Base-by-base conservation (phyloP, 1,140 invertebrate species). In the Hylaeus volcanicus region DNA sequence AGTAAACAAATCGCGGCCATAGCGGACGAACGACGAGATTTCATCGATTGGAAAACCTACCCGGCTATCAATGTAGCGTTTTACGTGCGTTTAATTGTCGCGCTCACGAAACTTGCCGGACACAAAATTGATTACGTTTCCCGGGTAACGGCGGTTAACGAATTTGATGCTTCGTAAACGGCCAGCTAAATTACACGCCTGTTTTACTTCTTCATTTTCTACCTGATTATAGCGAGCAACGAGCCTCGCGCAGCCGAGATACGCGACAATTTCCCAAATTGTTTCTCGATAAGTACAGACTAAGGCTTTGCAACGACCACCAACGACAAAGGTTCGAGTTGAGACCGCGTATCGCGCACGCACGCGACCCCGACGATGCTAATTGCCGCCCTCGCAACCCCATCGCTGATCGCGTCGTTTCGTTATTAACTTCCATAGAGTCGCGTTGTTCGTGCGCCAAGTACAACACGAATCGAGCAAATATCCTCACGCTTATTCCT, bases 121-220 rank as follows among this genome's bases (percentile, higher is more conserved):
- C 69, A 55, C 39, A 9, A 56, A 72, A 85, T 86, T 77, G 84
- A 85, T 85, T 43, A 53, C 74, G 65, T 85, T 81, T 73, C 79
- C 69, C 0, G 5, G 60, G 80, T 43, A 82, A 86, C 83, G 41
- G 1, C n/a, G 61, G 48, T 68, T 74, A 77, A 51, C 61, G 58
- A 56, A 83, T 74, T 70, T 69, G 61, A 63, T 68, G 58, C 64
- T 66, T 43, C 61, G 66, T 82, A 72, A 77, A 39, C 66, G 75
- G 60, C 58, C 41, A 74, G 55, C 65, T 74, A 63, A 74, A 85
- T 86, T 86, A 85, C 71, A 78, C 60, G 74, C 51, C 65, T 81
- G 74, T 85, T 78, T 86, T 82, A 76, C 72, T 86, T 85, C n/a
- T 53, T 73, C 74, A 86, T 74, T 82, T 85, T 76, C 80, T 74